Evolutionary conservation across 2,113 vertebrate genomes (phyloP).

Genomic region (Lophius piscatorius): DNA sequence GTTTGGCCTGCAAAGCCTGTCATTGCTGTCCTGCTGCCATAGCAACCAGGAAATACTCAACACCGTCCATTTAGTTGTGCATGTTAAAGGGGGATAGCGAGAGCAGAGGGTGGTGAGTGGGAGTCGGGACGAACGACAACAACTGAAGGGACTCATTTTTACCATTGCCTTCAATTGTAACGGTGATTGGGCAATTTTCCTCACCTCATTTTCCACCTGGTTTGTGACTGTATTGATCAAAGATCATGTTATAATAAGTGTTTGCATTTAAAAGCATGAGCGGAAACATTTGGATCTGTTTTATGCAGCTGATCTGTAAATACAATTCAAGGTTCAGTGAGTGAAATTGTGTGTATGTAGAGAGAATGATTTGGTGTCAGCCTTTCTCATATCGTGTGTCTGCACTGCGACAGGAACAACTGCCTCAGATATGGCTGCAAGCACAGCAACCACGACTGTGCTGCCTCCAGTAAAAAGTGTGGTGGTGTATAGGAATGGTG

Average conservation of each 20-base stretch:
- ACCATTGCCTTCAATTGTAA: constrained; percentile 38
- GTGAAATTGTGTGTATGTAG: background rate
- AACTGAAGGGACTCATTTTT: constrained; percentile 36
- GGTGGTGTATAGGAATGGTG: constrained; percentile 88
- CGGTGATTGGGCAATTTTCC: too few relatives aligned
- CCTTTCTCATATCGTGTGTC: background rate
- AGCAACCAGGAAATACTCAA: constrained; percentile 84
- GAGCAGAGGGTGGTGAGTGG: constrained; percentile 52
- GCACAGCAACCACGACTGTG: constrained; percentile 41
- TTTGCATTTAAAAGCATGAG: constrained; percentile 4
- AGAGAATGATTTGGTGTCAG: background rate
- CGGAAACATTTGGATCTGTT: background rate
- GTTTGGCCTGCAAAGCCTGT: constrained; percentile 76
- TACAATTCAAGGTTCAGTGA: background rate
- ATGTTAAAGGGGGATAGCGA: constrained; percentile 27
- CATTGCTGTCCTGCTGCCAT: constrained; percentile 78
- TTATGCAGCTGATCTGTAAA: background rate
- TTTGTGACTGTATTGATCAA: constrained; percentile 26
- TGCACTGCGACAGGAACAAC: constrained; percentile 5
- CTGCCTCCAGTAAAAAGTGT: constrained; percentile 84
- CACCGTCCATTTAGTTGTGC: constrained; percentile 56
- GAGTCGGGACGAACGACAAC: constrained; percentile 57
- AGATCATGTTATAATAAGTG: constrained; percentile 6
- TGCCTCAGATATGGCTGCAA: constrained; percentile 72
- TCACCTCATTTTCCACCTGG: constrained; percentile 9